Percentiles rank a stretch among this genome's conserved stretches.
These are phyloP conservation scores for Euzetes globulus DNA, from an alignment of 2,888 invertebrate species.

Conservation along the genomic window DNA sequence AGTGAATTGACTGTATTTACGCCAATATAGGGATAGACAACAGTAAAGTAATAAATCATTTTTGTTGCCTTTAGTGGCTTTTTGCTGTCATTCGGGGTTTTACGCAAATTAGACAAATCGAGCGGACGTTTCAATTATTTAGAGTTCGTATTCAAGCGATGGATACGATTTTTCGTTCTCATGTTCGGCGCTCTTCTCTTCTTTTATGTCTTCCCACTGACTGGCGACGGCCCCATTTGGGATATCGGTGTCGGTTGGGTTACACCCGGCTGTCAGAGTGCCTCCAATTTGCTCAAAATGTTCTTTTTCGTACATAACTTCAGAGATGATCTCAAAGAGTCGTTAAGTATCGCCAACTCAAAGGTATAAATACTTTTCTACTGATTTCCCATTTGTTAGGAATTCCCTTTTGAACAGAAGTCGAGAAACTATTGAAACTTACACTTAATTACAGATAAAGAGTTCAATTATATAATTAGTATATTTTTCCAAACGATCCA, in stretches of 20 bases:
- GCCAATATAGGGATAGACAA: no score
- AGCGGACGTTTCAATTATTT: not conserved
- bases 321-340: not conserved
- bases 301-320: slow-evolving; percentile 5
- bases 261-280: not conserved
- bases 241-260: not conserved
- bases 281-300: not conserved
- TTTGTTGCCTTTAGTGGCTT: not conserved
- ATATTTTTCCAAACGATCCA: not conserved
- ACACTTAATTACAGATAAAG: no score
- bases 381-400: no score
- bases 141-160: not conserved
- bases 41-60: not conserved
- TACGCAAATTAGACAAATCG: not conserved
- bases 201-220: not conserved
- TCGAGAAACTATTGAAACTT: no score
- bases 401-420: no score
- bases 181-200: not conserved
- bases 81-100: not conserved
- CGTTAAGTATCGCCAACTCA: not conserved
- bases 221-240: slow-evolving; percentile 1
- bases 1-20: no score
- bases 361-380: not conserved
- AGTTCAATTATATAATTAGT: no score
- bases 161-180: not conserved